Percentiles rank a stretch among this genome's conserved stretches.
These are phyloP conservation scores for Helleia helle DNA, from an alignment of 2,888 invertebrate species.

Conservation along the genomic window DNA sequence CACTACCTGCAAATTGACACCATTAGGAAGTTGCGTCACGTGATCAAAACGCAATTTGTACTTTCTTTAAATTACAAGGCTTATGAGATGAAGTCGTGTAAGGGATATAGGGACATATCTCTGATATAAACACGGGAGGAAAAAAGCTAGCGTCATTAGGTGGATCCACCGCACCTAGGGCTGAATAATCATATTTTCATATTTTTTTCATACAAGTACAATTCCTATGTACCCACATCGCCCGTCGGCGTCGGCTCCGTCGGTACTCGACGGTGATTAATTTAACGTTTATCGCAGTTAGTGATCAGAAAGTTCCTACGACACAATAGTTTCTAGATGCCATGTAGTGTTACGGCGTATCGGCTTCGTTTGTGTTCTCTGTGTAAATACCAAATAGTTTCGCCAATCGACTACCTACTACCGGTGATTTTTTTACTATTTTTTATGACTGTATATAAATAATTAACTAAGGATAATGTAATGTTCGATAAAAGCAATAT, in stretches of 20 bases:
- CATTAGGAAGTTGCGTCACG: too few species aligned
- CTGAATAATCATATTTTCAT: too few species aligned
- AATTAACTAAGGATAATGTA: neutral
- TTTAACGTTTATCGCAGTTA: slow-evolving; percentile 25
- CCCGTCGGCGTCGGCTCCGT: neutral
- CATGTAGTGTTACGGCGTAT: slow-evolving; percentile 38
- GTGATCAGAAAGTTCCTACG: slow-evolving; percentile 59
- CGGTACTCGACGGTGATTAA: neutral
- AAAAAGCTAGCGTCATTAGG: too few species aligned
- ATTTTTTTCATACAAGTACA: too few species aligned
- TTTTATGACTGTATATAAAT: neutral
- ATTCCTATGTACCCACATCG: too few species aligned
- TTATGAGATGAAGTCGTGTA: too few species aligned
- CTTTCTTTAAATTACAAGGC: too few species aligned
- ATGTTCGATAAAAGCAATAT: neutral
- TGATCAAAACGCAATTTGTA: too few species aligned
- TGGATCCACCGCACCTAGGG: too few species aligned
- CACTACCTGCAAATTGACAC: too few species aligned
- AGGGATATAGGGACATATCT: too few species aligned
- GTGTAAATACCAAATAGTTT: slow-evolving; percentile 25
- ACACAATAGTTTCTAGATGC: slow-evolving; percentile 57
- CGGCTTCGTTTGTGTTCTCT: slow-evolving; percentile 42
- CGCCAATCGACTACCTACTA: neutral
- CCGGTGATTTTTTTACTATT: neutral
- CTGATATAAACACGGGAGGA: too few species aligned